Percentiles rank a stretch among this genome's conserved stretches.
phyloP scores from a whole-genome alignment of 2,113 vertebrate genomes.

The Proterorhinus semilunaris region DNA sequence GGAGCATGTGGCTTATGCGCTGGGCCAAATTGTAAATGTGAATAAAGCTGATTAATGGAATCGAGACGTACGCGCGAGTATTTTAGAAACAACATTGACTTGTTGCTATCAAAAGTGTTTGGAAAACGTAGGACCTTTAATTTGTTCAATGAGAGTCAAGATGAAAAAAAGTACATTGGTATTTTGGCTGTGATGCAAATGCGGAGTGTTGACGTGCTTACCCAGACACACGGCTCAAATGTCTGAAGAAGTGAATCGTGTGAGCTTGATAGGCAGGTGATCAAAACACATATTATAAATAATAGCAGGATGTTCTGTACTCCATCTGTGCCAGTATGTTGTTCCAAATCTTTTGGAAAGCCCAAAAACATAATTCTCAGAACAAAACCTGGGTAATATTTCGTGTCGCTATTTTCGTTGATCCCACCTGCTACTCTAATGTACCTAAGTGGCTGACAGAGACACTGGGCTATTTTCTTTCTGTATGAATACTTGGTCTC shows the following conservation, averaged over 20 bases:
- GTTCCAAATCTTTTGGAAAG: neutral
- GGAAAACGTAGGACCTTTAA: too few species aligned
- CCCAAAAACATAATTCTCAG: neutral
- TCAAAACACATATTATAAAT: neutral
- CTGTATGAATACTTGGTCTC: neutral
- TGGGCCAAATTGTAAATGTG: neutral
- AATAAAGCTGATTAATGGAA: neutral
- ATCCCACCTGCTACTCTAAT: neutral
- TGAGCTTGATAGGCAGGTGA: too few species aligned
- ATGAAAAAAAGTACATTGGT: too few species aligned
- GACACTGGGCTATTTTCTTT: neutral
- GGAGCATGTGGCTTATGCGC: constrained; percentile 8
- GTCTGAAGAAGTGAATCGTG: too few species aligned
- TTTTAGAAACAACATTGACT: too few species aligned
- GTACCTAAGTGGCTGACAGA: neutral
- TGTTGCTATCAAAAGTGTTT: too few species aligned
- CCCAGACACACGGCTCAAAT: too few species aligned
- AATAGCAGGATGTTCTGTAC: neutral
- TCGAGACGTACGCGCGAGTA: neutral
- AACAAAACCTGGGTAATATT: neutral
- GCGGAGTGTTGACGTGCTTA: too few species aligned
- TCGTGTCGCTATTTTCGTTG: neutral
- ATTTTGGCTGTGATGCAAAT: too few species aligned
- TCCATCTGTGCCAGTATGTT: neutral
- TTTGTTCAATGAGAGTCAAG: too few species aligned